Evolutionary conservation across 1,140 invertebrate genomes (phyloP).

Genomic region (Sipha flava): DNA sequence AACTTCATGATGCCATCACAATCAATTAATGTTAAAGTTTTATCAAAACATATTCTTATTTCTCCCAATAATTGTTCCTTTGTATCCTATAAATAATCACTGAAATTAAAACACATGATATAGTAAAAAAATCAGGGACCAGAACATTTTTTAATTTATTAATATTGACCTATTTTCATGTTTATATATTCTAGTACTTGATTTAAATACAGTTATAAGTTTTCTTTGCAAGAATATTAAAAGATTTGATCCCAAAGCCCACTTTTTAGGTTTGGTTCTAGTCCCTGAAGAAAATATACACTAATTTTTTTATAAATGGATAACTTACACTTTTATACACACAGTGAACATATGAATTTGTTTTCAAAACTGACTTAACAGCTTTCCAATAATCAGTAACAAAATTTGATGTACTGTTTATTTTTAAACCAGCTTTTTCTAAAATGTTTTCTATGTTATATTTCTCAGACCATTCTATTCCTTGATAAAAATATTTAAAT

Average conservation of each 20-base stretch:
- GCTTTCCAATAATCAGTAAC: slow-evolving; percentile 22
- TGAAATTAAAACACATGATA: no score
- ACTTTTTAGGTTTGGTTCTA: no score
- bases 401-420: slow-evolving; percentile 1
- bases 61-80: slow-evolving; percentile 34
- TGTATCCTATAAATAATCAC: slow-evolving; percentile 35
- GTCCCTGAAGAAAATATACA: no score
- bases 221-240: no score
- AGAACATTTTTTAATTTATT: no score
- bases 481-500: slow-evolving; percentile 62
- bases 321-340: neutral
- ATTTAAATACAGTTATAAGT: no score
- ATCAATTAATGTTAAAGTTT: slow-evolving; percentile 34
- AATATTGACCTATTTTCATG: no score
- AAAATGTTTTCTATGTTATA: slow-evolving; percentile 10
- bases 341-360: neutral
- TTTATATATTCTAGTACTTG: no score
- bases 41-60: slow-evolving; percentile 38
- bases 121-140: no score
- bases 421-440: neutral
- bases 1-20: slow-evolving; percentile 36
- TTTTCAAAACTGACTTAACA: neutral
- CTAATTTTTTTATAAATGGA: neutral
- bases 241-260: no score
- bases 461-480: slow-evolving; percentile 49